Percentiles rank a stretch among this genome's conserved stretches.
phyloP scores from a whole-genome alignment of 2,797 vertebrate genomes.

The Ctenosaura bakeri region DNA sequence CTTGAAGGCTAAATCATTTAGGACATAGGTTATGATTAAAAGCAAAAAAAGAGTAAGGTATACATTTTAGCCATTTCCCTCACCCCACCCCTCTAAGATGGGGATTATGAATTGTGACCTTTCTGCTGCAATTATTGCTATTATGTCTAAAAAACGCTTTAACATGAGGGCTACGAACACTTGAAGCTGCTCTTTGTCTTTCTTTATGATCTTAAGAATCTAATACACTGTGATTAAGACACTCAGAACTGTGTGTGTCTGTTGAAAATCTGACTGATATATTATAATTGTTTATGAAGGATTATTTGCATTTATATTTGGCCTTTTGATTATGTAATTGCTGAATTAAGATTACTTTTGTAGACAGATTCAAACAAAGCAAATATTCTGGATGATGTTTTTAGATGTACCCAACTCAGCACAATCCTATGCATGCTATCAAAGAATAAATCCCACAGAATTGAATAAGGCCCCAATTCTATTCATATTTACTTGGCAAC shows the following conservation, averaged over 20 bases:
- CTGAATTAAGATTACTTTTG: not conserved
- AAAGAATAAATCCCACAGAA: not conserved
- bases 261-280: not conserved
- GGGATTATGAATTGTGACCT: not conserved
- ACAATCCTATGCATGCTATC: not conserved
- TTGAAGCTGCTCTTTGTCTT: conserved; percentile 4
- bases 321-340: not conserved
- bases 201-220: not conserved
- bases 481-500: not conserved
- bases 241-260: too few species aligned
- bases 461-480: not conserved
- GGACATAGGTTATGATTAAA: not conserved
- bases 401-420: not conserved
- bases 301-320: not conserved
- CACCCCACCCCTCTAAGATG: conserved; percentile 14
- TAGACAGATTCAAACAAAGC: not conserved
- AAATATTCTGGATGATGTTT: conserved; percentile 13
- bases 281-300: not conserved
- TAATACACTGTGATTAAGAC: not conserved
- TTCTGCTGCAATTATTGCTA: conserved; percentile 12
- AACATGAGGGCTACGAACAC: conserved; percentile 8
- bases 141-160: conserved; percentile 4
- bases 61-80: conserved; percentile 36
- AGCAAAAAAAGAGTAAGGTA: conserved; percentile 18
- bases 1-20: conserved; percentile 50